A percentile compares a stretch with the other conserved stretches of the same genome.
Conservation (phyloP, 2,888 invertebrate species). For the Herminia tarsipennalis region DNA sequence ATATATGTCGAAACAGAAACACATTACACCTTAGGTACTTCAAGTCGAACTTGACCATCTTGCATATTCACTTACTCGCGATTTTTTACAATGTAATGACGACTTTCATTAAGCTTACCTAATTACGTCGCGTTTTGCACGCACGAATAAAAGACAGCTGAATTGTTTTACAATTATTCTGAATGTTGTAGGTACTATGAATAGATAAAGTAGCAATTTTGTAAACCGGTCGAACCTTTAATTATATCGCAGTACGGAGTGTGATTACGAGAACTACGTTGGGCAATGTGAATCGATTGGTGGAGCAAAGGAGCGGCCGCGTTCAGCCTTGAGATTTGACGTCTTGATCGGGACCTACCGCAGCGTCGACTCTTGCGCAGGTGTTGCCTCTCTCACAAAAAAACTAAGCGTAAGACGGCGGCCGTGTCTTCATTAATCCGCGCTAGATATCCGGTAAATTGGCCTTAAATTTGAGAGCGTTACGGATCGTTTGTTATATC, state of each 20-base stretch:
- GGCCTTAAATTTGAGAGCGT: slow-evolving; percentile 59
- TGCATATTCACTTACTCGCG: slow-evolving; percentile 15
- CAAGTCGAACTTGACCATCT: too few species aligned
- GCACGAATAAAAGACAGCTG: slow-evolving; percentile 22
- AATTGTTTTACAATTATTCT: neutral
- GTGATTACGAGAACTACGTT: slow-evolving; percentile 64
- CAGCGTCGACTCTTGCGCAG: slow-evolving; percentile 78
- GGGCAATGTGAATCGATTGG: slow-evolving; percentile 74
- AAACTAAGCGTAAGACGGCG: slow-evolving; percentile 78
- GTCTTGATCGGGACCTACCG: slow-evolving; percentile 85
- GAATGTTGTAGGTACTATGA: neutral
- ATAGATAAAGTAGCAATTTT: slow-evolving; percentile 26
- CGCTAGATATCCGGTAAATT: slow-evolving; percentile 66
- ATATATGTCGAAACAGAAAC: slow-evolving; percentile 36
- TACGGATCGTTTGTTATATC: slow-evolving; percentile 19
- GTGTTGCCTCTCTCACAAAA: slow-evolving; percentile 73
- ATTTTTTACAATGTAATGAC: slow-evolving; percentile 10
- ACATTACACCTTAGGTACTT: slow-evolving; percentile 34
- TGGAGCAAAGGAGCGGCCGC: slow-evolving; percentile 65
- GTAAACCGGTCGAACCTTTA: slow-evolving; percentile 44
- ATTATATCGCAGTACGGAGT: slow-evolving; percentile 58
- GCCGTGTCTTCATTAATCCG: slow-evolving; percentile 71
- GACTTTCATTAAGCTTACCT: slow-evolving; percentile 33
- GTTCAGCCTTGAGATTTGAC: slow-evolving; percentile 82
- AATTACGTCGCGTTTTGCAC: slow-evolving; percentile 20